These are phyloP conservation scores for Popillia japonica DNA, from an alignment of 1,140 invertebrate genomes.

Conservation along the genomic window DNA sequence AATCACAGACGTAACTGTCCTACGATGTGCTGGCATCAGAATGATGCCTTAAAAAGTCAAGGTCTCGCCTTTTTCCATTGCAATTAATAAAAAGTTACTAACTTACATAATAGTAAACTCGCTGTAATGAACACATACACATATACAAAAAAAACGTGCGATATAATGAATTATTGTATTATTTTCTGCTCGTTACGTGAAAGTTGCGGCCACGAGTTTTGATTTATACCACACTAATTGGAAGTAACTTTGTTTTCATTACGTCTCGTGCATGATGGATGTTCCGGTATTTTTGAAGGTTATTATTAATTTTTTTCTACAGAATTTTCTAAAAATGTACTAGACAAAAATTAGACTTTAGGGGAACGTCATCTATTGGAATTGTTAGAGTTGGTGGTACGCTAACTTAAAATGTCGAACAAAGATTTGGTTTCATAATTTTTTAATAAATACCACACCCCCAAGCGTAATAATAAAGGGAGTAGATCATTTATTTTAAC, in stretches of 20 bases:
- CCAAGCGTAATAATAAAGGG: too few species aligned
- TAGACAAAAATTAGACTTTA: too few species aligned
- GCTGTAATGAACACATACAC: background rate
- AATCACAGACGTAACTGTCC: too few species aligned
- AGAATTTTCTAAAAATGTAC: too few species aligned
- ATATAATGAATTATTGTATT: background rate
- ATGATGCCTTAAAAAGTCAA: slow-evolving; percentile 18
- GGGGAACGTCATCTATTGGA: too few species aligned
- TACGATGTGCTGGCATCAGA: background rate
- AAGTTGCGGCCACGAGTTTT: background rate
- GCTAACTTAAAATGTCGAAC: too few species aligned
- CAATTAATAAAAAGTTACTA: slow-evolving; percentile 10
- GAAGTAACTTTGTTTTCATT: background rate
- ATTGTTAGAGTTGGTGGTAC: too few species aligned
- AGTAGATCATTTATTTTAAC: too few species aligned
- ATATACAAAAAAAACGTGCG: background rate
- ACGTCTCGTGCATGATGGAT: background rate
- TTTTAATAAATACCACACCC: too few species aligned
- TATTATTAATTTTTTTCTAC: too few species aligned
- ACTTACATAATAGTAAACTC: background rate
- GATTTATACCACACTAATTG: background rate
- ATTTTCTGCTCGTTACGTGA: background rate
- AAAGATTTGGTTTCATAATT: too few species aligned
- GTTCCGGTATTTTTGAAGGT: slow-evolving; percentile 17
- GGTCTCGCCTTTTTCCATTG: background rate